Conservation (phyloP, 2,113 vertebrate genomes). For the Gymnorhina tibicen region DNA sequence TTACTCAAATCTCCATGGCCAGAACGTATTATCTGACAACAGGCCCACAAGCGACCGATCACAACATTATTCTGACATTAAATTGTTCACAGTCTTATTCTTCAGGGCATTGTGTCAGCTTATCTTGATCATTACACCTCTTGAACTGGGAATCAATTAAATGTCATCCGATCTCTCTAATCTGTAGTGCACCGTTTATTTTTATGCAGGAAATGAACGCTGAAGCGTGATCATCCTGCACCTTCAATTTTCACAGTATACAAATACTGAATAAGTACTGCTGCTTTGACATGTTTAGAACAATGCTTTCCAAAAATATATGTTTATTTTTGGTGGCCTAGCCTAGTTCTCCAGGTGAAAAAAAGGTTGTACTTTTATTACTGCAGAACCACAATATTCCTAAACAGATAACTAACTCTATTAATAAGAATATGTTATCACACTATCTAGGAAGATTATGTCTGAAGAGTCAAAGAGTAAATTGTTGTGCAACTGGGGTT, state of each 20-base stretch:
- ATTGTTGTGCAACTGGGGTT: background rate
- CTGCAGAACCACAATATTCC: background rate
- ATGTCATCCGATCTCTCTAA: background rate
- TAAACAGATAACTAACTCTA: background rate
- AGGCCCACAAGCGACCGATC: accelerated
- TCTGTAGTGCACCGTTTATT: background rate
- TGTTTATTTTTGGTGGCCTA: background rate
- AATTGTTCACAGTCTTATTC: background rate
- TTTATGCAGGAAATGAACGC: constrained; percentile 1
- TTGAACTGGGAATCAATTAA: background rate
- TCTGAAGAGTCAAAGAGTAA: background rate
- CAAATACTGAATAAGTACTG: background rate
- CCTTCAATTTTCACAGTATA: background rate
- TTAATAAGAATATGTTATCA: background rate
- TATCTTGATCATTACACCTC: background rate
- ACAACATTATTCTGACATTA: background rate
- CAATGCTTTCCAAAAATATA: background rate
- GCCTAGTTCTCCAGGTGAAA: background rate
- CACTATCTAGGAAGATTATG: background rate
- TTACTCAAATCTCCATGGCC: background rate
- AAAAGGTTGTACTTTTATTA: background rate
- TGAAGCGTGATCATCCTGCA: background rate
- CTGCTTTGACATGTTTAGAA: background rate
- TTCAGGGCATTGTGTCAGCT: background rate
- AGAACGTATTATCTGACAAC: background rate